A percentile compares a stretch with the other conserved stretches of the same genome.
Evolutionary conservation across 2,888 invertebrate genomes (phyloP).

Genomic region (Tribolium freemani): DNA sequence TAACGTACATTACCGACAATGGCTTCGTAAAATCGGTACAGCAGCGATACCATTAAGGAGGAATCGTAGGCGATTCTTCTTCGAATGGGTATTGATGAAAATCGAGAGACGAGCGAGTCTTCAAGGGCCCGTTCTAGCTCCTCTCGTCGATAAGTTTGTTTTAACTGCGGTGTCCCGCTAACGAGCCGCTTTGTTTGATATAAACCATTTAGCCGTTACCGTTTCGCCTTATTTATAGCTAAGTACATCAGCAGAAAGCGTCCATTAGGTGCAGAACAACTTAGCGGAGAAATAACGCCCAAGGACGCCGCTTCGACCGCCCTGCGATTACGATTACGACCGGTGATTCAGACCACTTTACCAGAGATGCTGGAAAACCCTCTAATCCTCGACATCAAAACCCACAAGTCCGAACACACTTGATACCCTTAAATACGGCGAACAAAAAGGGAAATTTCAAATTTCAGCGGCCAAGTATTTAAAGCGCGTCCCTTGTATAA

Average conservation of each 20-base stretch:
- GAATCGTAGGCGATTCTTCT: constrained; percentile 41
- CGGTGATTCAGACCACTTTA: constrained; percentile 61
- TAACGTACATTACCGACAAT: constrained; percentile 11
- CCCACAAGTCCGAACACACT: constrained; percentile 19
- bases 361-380: constrained; percentile 45
- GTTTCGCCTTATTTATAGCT: constrained; percentile 59
- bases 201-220: constrained; percentile 60
- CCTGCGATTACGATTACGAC: constrained; percentile 61
- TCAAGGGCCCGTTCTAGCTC: constrained; percentile 23
- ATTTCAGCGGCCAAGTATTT: neutral
- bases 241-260: constrained; percentile 58
- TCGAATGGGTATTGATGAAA: constrained; percentile 45
- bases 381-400: constrained; percentile 26
- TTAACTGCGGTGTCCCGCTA: constrained; percentile 51
- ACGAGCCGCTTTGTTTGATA: constrained; percentile 60
- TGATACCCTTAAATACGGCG: neutral
- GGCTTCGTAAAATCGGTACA: neutral
- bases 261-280: constrained; percentile 60
- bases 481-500: neutral
- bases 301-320: constrained; percentile 53
- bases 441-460: neutral
- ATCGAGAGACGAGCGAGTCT: constrained; percentile 33
- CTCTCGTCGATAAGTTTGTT: constrained; percentile 54
- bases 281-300: constrained; percentile 56
- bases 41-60: constrained; percentile 27